Evolutionary conservation across 2,888 invertebrate genomes (phyloP).

Genomic region (Parochlus steinenii): DNA sequence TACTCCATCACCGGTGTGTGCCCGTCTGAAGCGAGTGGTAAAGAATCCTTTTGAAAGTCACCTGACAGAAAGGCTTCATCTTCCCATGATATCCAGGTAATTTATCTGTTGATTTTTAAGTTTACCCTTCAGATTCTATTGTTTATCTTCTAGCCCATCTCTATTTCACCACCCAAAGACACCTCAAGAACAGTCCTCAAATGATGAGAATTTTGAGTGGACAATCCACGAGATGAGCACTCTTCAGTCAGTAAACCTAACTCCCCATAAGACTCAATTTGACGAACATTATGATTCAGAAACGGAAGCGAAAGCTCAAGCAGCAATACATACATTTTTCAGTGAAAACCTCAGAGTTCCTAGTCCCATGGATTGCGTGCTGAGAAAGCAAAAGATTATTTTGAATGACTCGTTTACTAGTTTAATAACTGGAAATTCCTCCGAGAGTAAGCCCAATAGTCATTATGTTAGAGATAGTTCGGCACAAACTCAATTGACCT

Average conservation of each 20-base stretch:
- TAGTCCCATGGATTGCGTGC: constrained; percentile 27
- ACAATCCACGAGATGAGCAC: constrained; percentile 50
- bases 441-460: constrained; percentile 14
- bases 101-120: constrained; percentile 12
- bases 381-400: constrained; percentile 20
- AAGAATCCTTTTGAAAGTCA: constrained; percentile 44
- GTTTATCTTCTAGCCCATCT: constrained; percentile 21
- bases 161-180: constrained; percentile 25
- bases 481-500: constrained; percentile 39
- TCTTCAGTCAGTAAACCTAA: constrained; percentile 44
- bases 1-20: constrained; percentile 1
- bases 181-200: constrained; percentile 25
- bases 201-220: constrained; percentile 44
- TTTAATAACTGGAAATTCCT: constrained; percentile 16
- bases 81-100: constrained; percentile 49
- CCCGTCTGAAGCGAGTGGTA: constrained; percentile 3
- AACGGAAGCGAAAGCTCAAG: constrained; percentile 40
- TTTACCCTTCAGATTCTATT: constrained; percentile 6
- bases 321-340: constrained; percentile 36
- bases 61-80: constrained; percentile 39
- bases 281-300: constrained; percentile 36
- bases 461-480: constrained; percentile 26
- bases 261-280: constrained; percentile 36
- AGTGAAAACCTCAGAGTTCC: constrained; percentile 26
- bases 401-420: too few species aligned